Evolutionary conservation across 2,113 vertebrate genomes (phyloP), one percentile per base, ranked within the genome.

Genomic region (Oriolus oriolus): DNA sequence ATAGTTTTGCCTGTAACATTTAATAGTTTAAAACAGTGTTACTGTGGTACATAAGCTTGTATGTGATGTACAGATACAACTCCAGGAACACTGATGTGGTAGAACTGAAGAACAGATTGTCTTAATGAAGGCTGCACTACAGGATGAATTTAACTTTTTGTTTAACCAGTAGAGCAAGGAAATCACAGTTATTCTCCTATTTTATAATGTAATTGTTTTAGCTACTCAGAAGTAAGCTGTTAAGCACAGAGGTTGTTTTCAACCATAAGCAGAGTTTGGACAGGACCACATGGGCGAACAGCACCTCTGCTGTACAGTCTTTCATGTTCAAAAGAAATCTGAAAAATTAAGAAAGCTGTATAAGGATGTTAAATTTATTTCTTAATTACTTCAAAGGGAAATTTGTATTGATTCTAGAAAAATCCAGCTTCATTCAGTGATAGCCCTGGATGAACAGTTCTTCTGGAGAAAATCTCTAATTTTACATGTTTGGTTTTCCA

Each of bases 21-120:
- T 54, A 35, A 13, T 74, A 42, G 16, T 61, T 84, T 61, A 77
- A 33, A 76, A 35, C 21, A 60, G 19, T 2, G 1, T 64, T 60
- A 30, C 13, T 0, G 0, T 33, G 13, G 27, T 53, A 24, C 2
- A 0, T 37, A 50, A 50, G 11, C 37, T 74, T 42, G 26, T 41
- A 18, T 33, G 15, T 30, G 53, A n/a, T 87, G 23, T 61, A 14
- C 16, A 79, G 17, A 22, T 7, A 1, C 7, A 71, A 73, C 24
- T 85, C 9, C 16, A 33, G 49, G 31, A 87, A 50, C n/a, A 31
- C 2, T 45, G 31, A 18, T 60, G 19, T 44, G 20, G 4, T 79
- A 41, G 52, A 91, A 82, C 23, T 71, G 41, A 73, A 64, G 31
- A 61, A 44, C 33, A 27, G 64, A 28, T 61, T 96, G 28, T 23